phyloP scores from a whole-genome alignment of 2,888 invertebrate species.

The Automeris io region DNA sequence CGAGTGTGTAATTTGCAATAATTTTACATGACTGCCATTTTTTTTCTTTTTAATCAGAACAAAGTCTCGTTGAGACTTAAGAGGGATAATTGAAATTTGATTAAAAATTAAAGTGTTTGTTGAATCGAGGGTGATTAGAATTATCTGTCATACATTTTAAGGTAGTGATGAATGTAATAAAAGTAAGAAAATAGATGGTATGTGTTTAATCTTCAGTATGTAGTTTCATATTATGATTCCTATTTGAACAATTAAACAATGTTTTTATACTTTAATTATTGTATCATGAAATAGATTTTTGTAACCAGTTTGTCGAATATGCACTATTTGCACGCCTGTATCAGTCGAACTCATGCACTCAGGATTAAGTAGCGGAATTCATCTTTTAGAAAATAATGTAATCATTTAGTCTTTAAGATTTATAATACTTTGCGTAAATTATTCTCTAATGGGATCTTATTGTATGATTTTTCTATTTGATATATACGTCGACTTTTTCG shows the following conservation, averaged over 20 bases:
- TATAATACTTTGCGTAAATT: constrained; percentile 53
- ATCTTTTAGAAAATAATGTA: constrained; percentile 42
- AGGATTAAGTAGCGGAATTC: constrained; percentile 17
- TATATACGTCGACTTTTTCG: constrained; percentile 52
- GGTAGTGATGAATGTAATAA: constrained; percentile 20
- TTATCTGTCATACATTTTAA: constrained; percentile 24
- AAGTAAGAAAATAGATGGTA: constrained; percentile 26
- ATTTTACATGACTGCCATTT: constrained; percentile 60
- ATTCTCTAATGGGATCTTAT: constrained; percentile 48
- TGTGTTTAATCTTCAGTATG: constrained; percentile 20
- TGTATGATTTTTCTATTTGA: constrained; percentile 64
- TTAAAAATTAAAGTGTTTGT: constrained; percentile 22
- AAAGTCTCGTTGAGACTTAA: constrained; percentile 1
- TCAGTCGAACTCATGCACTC: constrained; percentile 18
- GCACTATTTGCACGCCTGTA: constrained; percentile 2
- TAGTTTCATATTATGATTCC: not conserved
- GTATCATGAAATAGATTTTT: constrained; percentile 14
- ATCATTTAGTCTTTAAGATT: constrained; percentile 52
- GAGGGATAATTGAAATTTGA: constrained; percentile 4
- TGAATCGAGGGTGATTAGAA: constrained; percentile 23
- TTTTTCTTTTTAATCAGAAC: constrained; percentile 19
- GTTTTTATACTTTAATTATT: not conserved
- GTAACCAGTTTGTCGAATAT: constrained; percentile 1
- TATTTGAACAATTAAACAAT: not conserved
- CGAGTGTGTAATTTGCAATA: constrained; percentile 50